Percentiles rank a stretch among this genome's conserved stretches.
Evolutionary conservation across 2,888 invertebrate genomes (phyloP).

Genomic region (Erynnis tages): DNA sequence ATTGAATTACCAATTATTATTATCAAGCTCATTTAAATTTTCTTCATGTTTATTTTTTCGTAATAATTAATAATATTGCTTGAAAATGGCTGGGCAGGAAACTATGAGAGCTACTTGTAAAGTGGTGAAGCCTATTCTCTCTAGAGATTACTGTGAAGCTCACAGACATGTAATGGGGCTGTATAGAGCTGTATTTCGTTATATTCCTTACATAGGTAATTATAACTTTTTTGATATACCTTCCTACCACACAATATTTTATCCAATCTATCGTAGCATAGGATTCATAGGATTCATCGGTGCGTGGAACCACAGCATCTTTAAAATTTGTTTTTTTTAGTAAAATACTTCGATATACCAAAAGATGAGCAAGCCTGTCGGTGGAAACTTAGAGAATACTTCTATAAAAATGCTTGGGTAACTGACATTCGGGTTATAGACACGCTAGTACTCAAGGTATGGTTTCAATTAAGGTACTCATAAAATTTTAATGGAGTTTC

Average conservation of each 20-base stretch:
- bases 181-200: slow-evolving; percentile 95
- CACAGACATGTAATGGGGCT: slow-evolving; percentile 89
- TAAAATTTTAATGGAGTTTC: slow-evolving; percentile 2
- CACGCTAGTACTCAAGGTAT: slow-evolving; percentile 93
- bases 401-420: slow-evolving; percentile 87
- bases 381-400: slow-evolving; percentile 88
- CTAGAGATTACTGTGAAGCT: slow-evolving; percentile 88
- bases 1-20: too few relatives aligned
- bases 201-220: slow-evolving; percentile 91
- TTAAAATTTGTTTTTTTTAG: slow-evolving; percentile 68
- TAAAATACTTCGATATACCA: slow-evolving; percentile 90
- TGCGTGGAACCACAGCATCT: too few relatives aligned
- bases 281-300: too few relatives aligned
- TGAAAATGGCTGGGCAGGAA: slow-evolving; percentile 40
- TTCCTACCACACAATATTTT: too few relatives aligned
- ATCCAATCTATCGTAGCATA: too few relatives aligned
- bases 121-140: slow-evolving; percentile 92
- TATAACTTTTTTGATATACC: too few relatives aligned
- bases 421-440: slow-evolving; percentile 94
- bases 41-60: too few relatives aligned
- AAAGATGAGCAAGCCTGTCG: slow-evolving; percentile 85
- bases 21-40: too few relatives aligned
- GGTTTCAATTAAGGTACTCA: neutral
- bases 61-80: neutral
- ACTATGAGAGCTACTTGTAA: slow-evolving; percentile 52